Evolutionary conservation across 2,888 invertebrate species (phyloP), one percentile per base, ranked within the genome.

Genomic region (Drosophila aldrichi): DNA sequence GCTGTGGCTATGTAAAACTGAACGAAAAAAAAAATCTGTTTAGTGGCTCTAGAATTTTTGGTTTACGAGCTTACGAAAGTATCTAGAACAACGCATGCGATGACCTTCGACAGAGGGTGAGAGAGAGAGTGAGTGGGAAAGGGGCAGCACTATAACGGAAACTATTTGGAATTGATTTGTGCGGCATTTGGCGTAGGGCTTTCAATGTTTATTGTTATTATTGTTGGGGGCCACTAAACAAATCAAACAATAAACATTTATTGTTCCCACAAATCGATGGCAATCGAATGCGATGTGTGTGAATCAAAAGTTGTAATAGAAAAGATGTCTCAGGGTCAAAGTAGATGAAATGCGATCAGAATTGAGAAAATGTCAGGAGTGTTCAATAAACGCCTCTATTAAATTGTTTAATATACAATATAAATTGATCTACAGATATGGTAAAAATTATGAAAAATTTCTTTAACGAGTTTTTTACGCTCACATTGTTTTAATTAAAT

Each of bases 231-330:
- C 77, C 89, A 88, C 83, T 83, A 88, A 89, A 73, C 73, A 75
- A 89, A 89, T 79, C 81, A 77, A 82, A 88, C 83, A 88, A 83
- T 84, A 74, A 88, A 88, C 80, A 77, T 82, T 89, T 74, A 84
- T 85, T 89, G 90, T 76, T 64, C 59, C 49, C 55, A 65, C 43
- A 70, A 80, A 83, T 88, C 90, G 89, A 82, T 82, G 84, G 77
- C 90, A 88, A 84, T 89, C 69, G 83, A 49, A 79, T 74, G 76
- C 38, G 79, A 51, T 69, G 56, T 70, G 76, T 29, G 79, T 29
- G 77, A 60, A 75, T 51, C 46, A 48, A 32, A 61, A 41, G 32
- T 34, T 52, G 44, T 70, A 57, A 70, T 41, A 20, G 70, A 41
- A 70, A 43, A 57, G 58, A 43, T 43, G 57, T 10, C 43, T 57